Evolutionary conservation across 1,140 invertebrate species (phyloP), one percentile per base, ranked within the genome.

Genomic region (Homarus americanus): DNA sequence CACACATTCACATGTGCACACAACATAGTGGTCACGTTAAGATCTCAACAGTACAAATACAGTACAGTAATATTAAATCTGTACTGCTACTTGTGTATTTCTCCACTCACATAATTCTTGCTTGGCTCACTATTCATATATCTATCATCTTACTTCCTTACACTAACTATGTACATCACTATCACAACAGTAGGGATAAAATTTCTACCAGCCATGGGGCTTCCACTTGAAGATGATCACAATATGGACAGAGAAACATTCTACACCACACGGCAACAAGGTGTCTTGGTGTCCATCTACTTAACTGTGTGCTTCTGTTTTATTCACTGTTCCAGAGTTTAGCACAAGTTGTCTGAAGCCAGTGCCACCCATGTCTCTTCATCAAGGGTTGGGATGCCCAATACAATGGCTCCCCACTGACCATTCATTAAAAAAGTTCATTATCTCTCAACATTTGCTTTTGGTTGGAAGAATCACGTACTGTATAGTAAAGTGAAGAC

Each of bases 171-270:
- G 34, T 82, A 82, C 80, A 82, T 36, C 44, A 82, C 80, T 82
- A 82, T 82, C 80, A 82, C 80, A 82, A 82, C 53, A 63, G 44
- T 82, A 58, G 80, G 80, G 80, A 82, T 82, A 82, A 58, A 63
- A 82, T 49, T 63, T 58, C 24, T 58, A 58, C 17, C 53, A 58
- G 53, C 53, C 2, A 58, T 58, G 20, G 53, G 53, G 53, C 53
- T 58, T 58, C 53, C 53, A 20, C 15, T 58, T 58, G 53, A 49
- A 49, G 44, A 58, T 82, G 44, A 82, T 82, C 80, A 82, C 73
- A 82, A 82, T 63, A 82, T 63, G 53, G n/a, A 82, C 32, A 63
- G 44, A 82, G 28, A 49, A 53, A 24, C 53, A 82, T 53, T n/a
- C 34, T 38, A 10, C 49, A 58, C 80, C 34, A 40, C 36, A 40